phyloP scores from a whole-genome alignment of 2,888 invertebrate genomes.

The Nemotelus pantherinus region DNA sequence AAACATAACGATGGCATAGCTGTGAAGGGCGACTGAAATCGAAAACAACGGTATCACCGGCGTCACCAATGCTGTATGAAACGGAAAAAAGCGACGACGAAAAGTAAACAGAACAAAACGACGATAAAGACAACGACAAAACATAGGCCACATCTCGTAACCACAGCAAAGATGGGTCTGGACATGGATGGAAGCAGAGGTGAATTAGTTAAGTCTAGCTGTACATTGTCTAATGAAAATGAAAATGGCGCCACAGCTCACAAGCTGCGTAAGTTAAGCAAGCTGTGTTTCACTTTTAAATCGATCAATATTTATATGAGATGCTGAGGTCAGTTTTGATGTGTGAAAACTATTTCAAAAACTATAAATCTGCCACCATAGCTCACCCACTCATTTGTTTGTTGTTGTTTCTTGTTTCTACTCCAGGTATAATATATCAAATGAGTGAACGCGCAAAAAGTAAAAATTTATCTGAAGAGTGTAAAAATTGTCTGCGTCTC shows the following conservation, averaged over 20 bases:
- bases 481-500: constrained; percentile 11
- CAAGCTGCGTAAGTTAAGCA: constrained; percentile 8
- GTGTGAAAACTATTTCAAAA: neutral
- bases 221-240: neutral
- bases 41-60: constrained; percentile 7
- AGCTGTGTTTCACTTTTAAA: neutral
- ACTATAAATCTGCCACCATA: neutral
- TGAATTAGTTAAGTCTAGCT: constrained; percentile 23
- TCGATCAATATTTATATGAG: neutral
- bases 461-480: constrained; percentile 3
- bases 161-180: constrained; percentile 26
- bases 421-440: too few species aligned
- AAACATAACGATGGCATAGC: neutral
- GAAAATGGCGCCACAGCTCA: constrained; percentile 23
- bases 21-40: neutral
- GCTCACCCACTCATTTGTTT: neutral
- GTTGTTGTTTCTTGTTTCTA: neutral
- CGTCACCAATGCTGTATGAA: neutral
- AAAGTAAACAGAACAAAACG: neutral
- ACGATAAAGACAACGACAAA: constrained; percentile 13
- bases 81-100: constrained; percentile 7
- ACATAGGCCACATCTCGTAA: neutral
- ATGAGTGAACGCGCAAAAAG: neutral
- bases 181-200: neutral
- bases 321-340: too few species aligned